Conservation (phyloP, 2,888 invertebrate species). For the Dichetophora obliterata region DNA sequence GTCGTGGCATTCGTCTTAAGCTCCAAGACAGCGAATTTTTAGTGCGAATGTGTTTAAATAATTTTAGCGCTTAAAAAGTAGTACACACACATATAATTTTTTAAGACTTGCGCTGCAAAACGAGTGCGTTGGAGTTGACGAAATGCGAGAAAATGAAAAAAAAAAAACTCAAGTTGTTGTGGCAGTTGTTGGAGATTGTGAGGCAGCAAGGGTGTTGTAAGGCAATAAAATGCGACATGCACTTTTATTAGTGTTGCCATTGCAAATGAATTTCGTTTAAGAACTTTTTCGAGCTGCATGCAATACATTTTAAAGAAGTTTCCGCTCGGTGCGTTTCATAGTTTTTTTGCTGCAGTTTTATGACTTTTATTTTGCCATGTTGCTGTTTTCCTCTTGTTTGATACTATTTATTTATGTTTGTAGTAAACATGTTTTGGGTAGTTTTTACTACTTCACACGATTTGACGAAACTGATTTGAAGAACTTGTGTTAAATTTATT, state of each 20-base stretch:
- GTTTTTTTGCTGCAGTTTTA: neutral
- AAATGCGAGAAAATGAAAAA: neutral
- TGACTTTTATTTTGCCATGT: too few species aligned
- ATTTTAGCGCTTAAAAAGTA: conserved; percentile 34
- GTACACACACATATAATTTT: neutral
- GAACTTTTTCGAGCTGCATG: conserved; percentile 35
- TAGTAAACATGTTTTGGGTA: neutral
- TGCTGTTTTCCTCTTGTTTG: neutral
- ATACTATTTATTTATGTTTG: neutral
- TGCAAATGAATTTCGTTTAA: conserved; percentile 48
- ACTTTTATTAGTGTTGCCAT: conserved; percentile 62
- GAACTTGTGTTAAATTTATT: conserved; percentile 1
- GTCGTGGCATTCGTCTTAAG: neutral
- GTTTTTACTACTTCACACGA: conserved; percentile 17
- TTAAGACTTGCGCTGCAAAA: neutral
- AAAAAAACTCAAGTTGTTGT: too few species aligned
- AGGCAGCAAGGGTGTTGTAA: neutral
- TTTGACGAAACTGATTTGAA: neutral
- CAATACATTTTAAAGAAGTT: conserved; percentile 8
- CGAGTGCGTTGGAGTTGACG: neutral
- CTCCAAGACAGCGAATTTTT: neutral
- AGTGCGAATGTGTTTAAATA: conserved; percentile 36
- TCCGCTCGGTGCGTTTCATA: conserved; percentile 16
- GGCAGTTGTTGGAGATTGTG: neutral
- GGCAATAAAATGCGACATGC: conserved; percentile 58